Evolutionary conservation across 2,797 vertebrate species (phyloP).

Genomic region (Propithecus deckenii): DNA sequence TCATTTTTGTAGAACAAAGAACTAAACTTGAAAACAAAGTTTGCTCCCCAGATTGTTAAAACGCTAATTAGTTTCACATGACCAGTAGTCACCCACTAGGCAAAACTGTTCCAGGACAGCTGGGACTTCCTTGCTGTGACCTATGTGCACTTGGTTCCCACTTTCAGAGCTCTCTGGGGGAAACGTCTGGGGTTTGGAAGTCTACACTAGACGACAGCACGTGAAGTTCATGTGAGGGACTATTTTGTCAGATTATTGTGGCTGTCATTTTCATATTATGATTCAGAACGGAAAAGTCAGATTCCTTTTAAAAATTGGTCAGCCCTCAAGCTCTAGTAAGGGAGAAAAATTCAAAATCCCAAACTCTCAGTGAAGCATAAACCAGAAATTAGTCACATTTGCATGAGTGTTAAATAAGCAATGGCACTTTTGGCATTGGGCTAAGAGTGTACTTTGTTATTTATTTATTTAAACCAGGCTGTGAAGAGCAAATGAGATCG

Average conservation of each 20-base stretch:
- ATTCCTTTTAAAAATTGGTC: conserved; percentile 20
- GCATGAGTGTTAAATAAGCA: background rate
- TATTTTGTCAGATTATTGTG: background rate
- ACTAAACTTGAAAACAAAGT: background rate
- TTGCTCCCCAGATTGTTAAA: background rate
- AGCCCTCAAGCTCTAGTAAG: background rate
- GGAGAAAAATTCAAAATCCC: background rate
- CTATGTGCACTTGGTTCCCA: background rate
- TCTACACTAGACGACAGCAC: background rate
- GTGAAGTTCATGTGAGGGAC: background rate
- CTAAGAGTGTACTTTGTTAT: background rate
- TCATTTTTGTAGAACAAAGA: background rate
- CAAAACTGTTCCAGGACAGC: fast-evolving
- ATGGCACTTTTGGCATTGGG: too few relatives aligned
- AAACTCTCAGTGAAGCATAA: too few relatives aligned
- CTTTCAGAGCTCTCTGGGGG: background rate
- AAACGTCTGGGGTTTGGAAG: background rate
- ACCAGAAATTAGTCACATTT: background rate
- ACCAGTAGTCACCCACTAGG: fast-evolving
- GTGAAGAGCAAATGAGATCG: background rate
- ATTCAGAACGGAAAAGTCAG: conserved; percentile 1
- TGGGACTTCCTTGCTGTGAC: background rate
- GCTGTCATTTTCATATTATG: background rate
- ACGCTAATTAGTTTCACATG: background rate
- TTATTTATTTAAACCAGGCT: background rate